Conservation (phyloP, 2,113 vertebrate genomes). For the Eudyptes chrysolophus region DNA sequence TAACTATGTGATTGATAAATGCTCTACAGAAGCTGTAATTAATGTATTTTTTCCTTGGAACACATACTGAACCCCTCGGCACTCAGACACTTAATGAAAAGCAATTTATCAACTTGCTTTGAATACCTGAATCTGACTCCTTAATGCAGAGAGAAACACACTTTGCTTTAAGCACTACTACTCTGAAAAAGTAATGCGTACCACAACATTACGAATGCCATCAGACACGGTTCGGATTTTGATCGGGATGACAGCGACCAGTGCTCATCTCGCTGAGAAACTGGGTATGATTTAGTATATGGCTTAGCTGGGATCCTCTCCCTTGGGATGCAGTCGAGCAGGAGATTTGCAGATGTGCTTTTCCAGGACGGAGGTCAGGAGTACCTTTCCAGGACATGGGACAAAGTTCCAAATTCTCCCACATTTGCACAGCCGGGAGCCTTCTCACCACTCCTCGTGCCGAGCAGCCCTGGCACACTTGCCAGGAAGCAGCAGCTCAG, state of each 20-base stretch:
- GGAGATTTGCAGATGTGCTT: neutral
- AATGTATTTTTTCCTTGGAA: constrained; percentile 51
- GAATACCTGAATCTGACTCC: constrained; percentile 39
- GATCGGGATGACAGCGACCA: neutral
- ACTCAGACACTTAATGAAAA: constrained; percentile 64
- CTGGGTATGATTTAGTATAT: neutral
- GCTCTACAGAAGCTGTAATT: constrained; percentile 57
- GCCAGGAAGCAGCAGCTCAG: neutral
- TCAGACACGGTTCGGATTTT: neutral
- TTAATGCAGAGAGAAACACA: constrained; percentile 12
- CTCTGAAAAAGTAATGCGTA: neutral
- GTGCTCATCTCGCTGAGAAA: neutral
- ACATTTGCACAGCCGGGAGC: neutral
- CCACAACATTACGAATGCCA: neutral
- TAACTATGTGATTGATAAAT: constrained; percentile 56
- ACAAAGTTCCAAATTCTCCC: neutral
- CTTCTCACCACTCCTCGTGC: neutral
- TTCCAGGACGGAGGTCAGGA: neutral
- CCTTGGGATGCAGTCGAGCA: neutral
- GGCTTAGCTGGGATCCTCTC: neutral
- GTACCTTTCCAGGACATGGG: neutral
- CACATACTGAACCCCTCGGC: constrained; percentile 40
- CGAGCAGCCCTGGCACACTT: neutral
- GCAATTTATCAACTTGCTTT: constrained; percentile 65
- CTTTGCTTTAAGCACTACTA: constrained; percentile 18